Evolutionary conservation across 2,888 invertebrate genomes (phyloP).

Genomic region (Unio pictorum): DNA sequence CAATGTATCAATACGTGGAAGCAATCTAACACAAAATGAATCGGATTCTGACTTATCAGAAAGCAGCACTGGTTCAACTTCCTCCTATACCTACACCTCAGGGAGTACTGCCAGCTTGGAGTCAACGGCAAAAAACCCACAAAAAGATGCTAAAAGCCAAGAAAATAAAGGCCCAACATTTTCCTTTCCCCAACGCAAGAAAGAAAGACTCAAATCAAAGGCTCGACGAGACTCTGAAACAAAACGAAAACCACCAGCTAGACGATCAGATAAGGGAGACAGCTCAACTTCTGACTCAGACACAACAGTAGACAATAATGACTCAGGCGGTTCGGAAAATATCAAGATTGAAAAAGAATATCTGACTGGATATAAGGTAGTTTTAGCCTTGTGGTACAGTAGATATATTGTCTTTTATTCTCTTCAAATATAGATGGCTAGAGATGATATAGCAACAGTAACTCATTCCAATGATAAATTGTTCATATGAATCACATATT

Average conservation of each 20-base stretch:
- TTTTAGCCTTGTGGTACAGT: not conserved
- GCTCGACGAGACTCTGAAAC: not conserved
- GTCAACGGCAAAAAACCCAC: constrained; percentile 3
- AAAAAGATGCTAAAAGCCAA: not conserved
- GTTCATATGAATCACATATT: too few relatives aligned
- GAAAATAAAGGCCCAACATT: not conserved
- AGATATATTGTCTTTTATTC: too few relatives aligned
- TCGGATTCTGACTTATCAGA: too few relatives aligned
- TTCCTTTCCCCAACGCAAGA: constrained; percentile 1
- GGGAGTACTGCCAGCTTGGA: constrained; percentile 14
- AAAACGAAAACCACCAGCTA: not conserved
- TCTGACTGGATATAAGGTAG: constrained; percentile 56
- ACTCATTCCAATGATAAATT: too few relatives aligned
- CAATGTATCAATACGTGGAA: too few relatives aligned
- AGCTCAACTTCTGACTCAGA: constrained; percentile 31
- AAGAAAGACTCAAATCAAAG: not conserved
- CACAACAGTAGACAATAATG: constrained; percentile 19
- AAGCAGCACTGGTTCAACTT: too few relatives aligned
- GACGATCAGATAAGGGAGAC: constrained; percentile 3
- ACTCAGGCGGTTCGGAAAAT: constrained; percentile 9
- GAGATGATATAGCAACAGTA: too few relatives aligned
- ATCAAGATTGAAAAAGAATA: constrained; percentile 38
- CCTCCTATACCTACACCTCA: too few relatives aligned
- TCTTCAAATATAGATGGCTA: too few relatives aligned
- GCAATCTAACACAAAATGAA: too few relatives aligned